A percentile compares a stretch with the other conserved stretches of the same genome.
Evolutionary conservation across 2,113 vertebrate genomes (phyloP).

Genomic region (Bungarus multicinctus): DNA sequence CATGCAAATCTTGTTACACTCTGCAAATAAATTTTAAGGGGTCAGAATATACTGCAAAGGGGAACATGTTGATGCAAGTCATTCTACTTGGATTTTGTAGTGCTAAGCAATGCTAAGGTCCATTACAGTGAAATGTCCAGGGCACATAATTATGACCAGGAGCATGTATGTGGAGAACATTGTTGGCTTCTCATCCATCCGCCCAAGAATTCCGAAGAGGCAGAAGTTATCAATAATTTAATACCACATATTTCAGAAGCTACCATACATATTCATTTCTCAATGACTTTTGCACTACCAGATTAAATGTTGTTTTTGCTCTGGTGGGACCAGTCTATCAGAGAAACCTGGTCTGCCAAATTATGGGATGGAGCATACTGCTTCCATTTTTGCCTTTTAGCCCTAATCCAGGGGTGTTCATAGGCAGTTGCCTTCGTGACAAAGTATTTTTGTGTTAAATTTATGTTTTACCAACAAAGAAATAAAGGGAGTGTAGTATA

Average conservation of each 20-base stretch:
- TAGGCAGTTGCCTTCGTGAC: too few relatives aligned
- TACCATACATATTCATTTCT: neutral
- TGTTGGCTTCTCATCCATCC: neutral
- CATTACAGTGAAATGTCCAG: neutral
- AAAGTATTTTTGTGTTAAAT: too few relatives aligned
- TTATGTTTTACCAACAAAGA: too few relatives aligned
- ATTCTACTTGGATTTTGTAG: neutral
- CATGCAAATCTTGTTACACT: neutral
- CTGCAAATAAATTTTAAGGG: neutral
- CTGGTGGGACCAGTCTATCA: too few relatives aligned
- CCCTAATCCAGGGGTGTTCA: too few relatives aligned
- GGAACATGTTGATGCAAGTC: neutral
- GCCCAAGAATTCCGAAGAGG: neutral
- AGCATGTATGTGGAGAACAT: neutral
- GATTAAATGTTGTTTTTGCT: too few relatives aligned
- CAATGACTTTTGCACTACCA: neutral
- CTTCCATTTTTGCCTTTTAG: too few relatives aligned
- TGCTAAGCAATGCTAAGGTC: neutral
- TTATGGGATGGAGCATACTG: too few relatives aligned
- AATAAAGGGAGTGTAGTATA: too few relatives aligned
- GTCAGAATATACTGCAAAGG: neutral
- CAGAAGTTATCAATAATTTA: neutral
- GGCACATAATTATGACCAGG: neutral
- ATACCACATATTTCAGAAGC: neutral
- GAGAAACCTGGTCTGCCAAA: too few relatives aligned